A percentile compares a stretch with the other conserved stretches of the same genome.
Evolutionary conservation across 1,140 invertebrate genomes (phyloP).

Genomic region (Hesperophylax magnus): DNA sequence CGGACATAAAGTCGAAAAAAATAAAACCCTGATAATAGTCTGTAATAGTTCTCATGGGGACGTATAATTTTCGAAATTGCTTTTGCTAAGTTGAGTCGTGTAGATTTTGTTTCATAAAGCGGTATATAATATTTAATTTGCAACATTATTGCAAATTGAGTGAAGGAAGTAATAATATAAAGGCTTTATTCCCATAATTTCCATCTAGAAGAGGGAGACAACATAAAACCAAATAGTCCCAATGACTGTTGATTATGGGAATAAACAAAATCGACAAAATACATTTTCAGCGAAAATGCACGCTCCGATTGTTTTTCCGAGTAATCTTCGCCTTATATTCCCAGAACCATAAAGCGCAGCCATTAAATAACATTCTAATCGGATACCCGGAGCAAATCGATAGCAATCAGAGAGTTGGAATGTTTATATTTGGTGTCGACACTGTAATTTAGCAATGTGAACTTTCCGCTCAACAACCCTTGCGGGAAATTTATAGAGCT

Average conservation of each 20-base stretch:
- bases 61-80: too few species aligned
- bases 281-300: constrained; percentile 25
- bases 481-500: background rate
- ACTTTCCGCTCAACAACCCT: background rate
- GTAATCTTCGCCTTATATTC: constrained; percentile 20
- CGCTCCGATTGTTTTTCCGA: constrained; percentile 21
- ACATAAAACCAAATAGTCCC: background rate
- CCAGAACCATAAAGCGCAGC: constrained; percentile 26
- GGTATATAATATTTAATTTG: too few species aligned
- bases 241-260: constrained; percentile 24
- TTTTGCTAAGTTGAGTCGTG: too few species aligned
- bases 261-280: constrained; percentile 16
- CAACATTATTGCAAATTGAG: too few species aligned
- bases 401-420: constrained; percentile 39
- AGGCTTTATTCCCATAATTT: background rate
- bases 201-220: background rate
- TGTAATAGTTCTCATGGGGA: too few species aligned
- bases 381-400: constrained; percentile 32
- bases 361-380: constrained; percentile 45
- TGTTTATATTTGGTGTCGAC: constrained; percentile 33
- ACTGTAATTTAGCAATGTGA: constrained; percentile 40
- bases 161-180: too few species aligned
- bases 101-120: too few species aligned
- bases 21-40: too few species aligned
- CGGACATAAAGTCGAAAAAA: too few species aligned